Conservation (phyloP, 2,113 vertebrate species). For the Gnathonemus longibarbis region DNA sequence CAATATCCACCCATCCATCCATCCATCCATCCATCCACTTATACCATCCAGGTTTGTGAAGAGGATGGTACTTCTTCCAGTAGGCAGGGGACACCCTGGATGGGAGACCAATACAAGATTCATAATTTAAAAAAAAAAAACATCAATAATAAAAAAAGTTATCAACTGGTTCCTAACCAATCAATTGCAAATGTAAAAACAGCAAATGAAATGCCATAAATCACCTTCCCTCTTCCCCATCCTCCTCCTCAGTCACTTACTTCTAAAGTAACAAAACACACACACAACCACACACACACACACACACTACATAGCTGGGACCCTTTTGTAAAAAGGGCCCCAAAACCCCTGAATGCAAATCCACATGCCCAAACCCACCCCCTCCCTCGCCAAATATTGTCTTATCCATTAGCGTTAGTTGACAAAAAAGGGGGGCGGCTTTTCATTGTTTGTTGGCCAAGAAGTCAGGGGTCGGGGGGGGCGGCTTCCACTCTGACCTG, state of each 20-base stretch:
- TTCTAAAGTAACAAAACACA: neutral
- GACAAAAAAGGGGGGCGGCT: slow-evolving; percentile 24
- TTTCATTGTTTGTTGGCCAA: slow-evolving; percentile 20
- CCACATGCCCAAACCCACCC: neutral
- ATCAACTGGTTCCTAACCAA: neutral
- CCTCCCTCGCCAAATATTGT: slow-evolving; percentile 30
- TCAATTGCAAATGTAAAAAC: neutral
- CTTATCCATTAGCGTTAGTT: slow-evolving; percentile 31
- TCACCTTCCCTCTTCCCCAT: neutral
- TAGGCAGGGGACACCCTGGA: neutral
- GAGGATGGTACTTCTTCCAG: neutral
- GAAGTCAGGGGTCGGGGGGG: slow-evolving; percentile 32
- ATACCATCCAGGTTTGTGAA: neutral
- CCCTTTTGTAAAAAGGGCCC: neutral
- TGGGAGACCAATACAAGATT: neutral
- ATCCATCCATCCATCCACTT: neutral
- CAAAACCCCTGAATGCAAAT: slow-evolving; percentile 8
- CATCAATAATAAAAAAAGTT: neutral
- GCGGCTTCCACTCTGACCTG: slow-evolving; percentile 27
- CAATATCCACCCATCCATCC: neutral
- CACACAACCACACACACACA: neutral
- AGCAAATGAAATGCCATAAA: neutral
- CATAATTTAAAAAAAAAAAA: neutral
- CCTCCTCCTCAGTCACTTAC: neutral
- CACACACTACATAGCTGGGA: neutral